Evolutionary conservation across 1,140 invertebrate species (phyloP), one percentile per base, ranked within the genome.

Genomic region (Pogonus chalceus): DNA sequence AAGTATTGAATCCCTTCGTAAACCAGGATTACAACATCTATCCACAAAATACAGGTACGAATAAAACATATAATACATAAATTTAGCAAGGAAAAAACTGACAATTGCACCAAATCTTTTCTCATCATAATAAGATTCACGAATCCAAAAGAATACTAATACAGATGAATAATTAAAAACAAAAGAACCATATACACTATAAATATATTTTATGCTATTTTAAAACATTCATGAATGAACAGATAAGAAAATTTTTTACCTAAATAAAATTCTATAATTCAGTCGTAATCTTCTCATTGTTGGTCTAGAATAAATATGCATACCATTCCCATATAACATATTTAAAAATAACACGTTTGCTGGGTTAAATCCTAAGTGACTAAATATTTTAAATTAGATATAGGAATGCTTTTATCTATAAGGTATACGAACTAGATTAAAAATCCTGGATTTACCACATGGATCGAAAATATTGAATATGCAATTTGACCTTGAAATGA

Each of bases 381-480:
- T n/a, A n/a, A n/a, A n/a, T n/a, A n/a, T n/a, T n/a, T n/a, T n/a
- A n/a, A n/a, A n/a, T n/a, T n/a, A n/a, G n/a, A n/a, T n/a, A n/a
- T n/a, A n/a, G n/a, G n/a, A n/a, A 39, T 55, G 39, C 18, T 18
- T 23, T 4, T 26, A 7, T 14, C 18, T 46, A 26, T 37, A 14
- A 49, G n/a, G 47, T n/a, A 43, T 52, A 53, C 54, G 47, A 59
- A 65, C 59, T 50, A 55, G 31, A 56, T 47, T n/a, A 60, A 46
- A 35, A 67, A 57, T n/a, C 39, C 9, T 9, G 61, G 61, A 59
- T 63, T 63, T 3, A 63, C 58, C 10, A 58, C 65, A 56, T 66
- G 59, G n/a, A 65, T 54, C 1, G 66, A 68, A 65, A 68, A 66
- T 18, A 68, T 24, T n/a, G 62, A 58, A 56, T 67, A 68, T 0